Evolutionary conservation across 23 tunicate species (phyloP).

Genomic region (Styela clava): DNA sequence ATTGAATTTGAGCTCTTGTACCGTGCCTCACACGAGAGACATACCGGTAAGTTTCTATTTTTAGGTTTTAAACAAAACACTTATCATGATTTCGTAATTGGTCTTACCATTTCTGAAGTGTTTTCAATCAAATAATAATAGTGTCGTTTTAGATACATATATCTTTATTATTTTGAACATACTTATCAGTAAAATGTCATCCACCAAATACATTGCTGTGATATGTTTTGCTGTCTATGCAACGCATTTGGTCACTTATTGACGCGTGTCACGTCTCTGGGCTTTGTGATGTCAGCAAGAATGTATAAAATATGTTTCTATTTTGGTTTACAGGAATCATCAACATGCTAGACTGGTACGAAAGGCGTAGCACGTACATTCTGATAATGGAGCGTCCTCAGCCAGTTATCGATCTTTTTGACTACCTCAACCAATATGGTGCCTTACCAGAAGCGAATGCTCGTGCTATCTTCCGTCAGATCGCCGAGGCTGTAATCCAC

Average conservation of each 20-base stretch:
- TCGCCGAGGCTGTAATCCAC: constrained; percentile 83
- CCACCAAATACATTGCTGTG: too few relatives aligned
- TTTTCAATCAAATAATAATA: too few relatives aligned
- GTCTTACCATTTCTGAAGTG: too few relatives aligned
- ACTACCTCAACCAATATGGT: constrained; percentile 82
- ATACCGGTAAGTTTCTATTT: constrained; percentile 66
- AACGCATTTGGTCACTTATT: too few relatives aligned
- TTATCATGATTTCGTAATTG: too few relatives aligned
- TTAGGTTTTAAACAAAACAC: neutral
- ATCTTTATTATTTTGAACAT: too few relatives aligned
- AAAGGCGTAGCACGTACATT: constrained; percentile 67
- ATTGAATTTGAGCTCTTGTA: constrained; percentile 89
- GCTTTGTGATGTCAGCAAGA: neutral
- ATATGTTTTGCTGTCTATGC: too few relatives aligned
- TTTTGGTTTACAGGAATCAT: constrained; percentile 57
- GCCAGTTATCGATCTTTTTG: constrained; percentile 86
- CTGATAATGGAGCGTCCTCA: constrained; percentile 94
- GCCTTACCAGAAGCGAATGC: constrained; percentile 66
- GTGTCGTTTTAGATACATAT: too few relatives aligned
- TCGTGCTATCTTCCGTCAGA: constrained; percentile 80
- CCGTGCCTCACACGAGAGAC: constrained; percentile 68
- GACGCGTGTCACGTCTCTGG: neutral
- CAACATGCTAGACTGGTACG: constrained; percentile 94
- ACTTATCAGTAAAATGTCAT: too few relatives aligned
- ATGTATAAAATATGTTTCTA: neutral